These are phyloP conservation scores for Hirtodrosophila duncani DNA, from an alignment of 2,888 invertebrate species.

Conservation along the genomic window DNA sequence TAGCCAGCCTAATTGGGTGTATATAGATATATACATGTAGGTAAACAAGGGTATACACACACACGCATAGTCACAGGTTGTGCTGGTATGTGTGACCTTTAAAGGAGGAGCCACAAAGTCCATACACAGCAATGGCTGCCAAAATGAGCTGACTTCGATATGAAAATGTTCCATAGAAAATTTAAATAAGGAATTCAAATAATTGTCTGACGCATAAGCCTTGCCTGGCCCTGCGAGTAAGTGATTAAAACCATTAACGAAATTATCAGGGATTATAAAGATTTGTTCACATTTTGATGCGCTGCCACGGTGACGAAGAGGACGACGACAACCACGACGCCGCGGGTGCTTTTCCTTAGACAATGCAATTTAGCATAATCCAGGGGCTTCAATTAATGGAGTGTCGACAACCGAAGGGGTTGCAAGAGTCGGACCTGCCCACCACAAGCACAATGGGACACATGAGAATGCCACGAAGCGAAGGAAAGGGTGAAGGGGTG, in stretches of 20 bases:
- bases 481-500: no score
- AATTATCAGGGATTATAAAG: conserved; percentile 77
- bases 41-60: conserved; percentile 40
- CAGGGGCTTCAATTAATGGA: conserved; percentile 76
- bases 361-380: conserved; percentile 77
- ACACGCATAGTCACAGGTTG: conserved; percentile 1
- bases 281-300: conserved; percentile 71
- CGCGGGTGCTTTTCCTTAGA: conserved; percentile 59
- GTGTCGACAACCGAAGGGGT: conserved; percentile 57
- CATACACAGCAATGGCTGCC: conserved; percentile 55
- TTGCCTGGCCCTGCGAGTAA: conserved; percentile 51
- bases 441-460: conserved; percentile 26
- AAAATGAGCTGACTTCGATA: conserved; percentile 22
- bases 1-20: conserved; percentile 68
- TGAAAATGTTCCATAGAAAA: conserved; percentile 41
- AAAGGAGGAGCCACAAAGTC: conserved; percentile 61
- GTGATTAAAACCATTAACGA: conserved; percentile 78
- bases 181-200: conserved; percentile 41
- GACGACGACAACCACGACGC: conserved; percentile 31
- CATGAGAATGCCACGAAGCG: conserved; percentile 25
- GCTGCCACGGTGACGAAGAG: no score
- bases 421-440: conserved; percentile 33
- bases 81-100: conserved; percentile 42
- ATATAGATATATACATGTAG: conserved; percentile 42
- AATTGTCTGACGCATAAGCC: conserved; percentile 7